Evolutionary conservation across 2,113 vertebrate species (phyloP), one percentile per base, ranked within the genome.

Genomic region (Apistogramma diplotaenia): DNA sequence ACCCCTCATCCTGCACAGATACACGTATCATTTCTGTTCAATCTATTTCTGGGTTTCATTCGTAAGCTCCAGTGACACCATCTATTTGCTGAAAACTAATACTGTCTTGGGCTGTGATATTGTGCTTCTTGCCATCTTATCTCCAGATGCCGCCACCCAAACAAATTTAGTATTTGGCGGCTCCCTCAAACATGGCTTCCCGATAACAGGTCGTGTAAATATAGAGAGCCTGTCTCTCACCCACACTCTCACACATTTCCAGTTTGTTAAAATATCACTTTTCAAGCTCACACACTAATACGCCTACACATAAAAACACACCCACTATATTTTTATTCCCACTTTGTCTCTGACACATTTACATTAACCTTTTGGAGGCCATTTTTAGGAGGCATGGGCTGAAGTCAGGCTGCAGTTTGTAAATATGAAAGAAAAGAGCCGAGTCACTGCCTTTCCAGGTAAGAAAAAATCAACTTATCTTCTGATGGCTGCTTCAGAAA

Each of bases 41-140:
- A 19, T 76, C 73, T 87, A 72, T 85, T 81, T 40, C 58, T 88
- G 67, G 51, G 72, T 83, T 78, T 85, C 67, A 76, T 81, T 86
- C 77, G 75, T 83, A 83, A 78, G 53, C 83, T 87, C 54, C 77
- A 35, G 84, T 31, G 79, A 83, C 89, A 88, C 59, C 85, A 82
- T 90, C 88, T 87, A 85, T 87, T 88, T 85, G 83, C 85, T 65
- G 81, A 81, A 88, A 91, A 91, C 70, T 82, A 90, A 89, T 89
- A 86, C 87, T 76, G 82, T 88, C 78, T 89, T 72, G 81, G 79
- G 75, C 83, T 83, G 82, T 75, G 79, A 85, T 89, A 82, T 75
- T 83, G 85, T 78, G 62, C 83, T 88, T 91, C 91, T 92, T 91
- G 90, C 90, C 78, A 79, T 81, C 87, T 92, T 92, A 93, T 93